Conservation (phyloP, 2,888 invertebrate species). For the Oscheius onirici region DNA sequence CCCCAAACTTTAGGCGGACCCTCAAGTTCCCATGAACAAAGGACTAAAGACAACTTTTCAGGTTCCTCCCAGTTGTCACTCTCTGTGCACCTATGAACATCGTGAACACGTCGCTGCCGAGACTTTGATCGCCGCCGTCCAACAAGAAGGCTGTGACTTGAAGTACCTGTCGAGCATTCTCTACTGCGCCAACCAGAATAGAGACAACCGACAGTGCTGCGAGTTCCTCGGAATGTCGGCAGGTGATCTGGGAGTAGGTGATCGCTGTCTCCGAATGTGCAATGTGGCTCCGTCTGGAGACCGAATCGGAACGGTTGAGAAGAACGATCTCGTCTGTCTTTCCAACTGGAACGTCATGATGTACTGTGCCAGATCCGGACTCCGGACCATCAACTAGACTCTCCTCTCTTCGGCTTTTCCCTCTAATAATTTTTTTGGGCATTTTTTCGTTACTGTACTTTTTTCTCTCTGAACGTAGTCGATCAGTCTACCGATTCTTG, state of each 20-base stretch:
- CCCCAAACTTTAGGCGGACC: too few species aligned
- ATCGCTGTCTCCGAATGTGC: slow-evolving; percentile 68
- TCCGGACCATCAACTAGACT: slow-evolving; percentile 63
- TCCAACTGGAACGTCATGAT: slow-evolving; percentile 70
- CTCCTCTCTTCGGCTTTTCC: neutral
- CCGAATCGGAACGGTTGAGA: slow-evolving; percentile 58
- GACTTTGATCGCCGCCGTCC: slow-evolving; percentile 62
- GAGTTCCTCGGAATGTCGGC: slow-evolving; percentile 62
- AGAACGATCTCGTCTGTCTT: slow-evolving; percentile 66
- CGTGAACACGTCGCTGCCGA: slow-evolving; percentile 68
- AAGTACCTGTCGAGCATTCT: slow-evolving; percentile 60
- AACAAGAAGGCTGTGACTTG: slow-evolving; percentile 56
- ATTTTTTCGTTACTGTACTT: slow-evolving; percentile 23
- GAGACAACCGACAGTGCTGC: slow-evolving; percentile 69
- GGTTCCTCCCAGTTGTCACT: slow-evolving; percentile 67
- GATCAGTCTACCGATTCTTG: neutral
- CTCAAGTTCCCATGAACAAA: too few species aligned
- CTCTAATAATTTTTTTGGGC: slow-evolving; percentile 16
- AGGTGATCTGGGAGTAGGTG: slow-evolving; percentile 64
- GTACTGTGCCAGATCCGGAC: slow-evolving; percentile 68
- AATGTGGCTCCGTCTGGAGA: slow-evolving; percentile 60
- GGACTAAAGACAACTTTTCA: slow-evolving; percentile 27
- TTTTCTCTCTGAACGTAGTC: slow-evolving; percentile 8
- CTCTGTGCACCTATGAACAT: slow-evolving; percentile 68
- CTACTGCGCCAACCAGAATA: slow-evolving; percentile 69